Evolutionary conservation across 2,113 vertebrate genomes (phyloP).

Genomic region (Sus scrofa): T2T-Sscrofa CM000824.6:35922001-35922500

Average conservation of each 20-base stretch:
- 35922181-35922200: background rate
- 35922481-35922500: background rate
- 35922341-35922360: too few relatives aligned
- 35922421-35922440: background rate
- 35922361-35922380: too few relatives aligned
- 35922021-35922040: background rate
- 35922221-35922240: too few relatives aligned
- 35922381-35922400: too few relatives aligned
- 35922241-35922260: too few relatives aligned
- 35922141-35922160: conserved; percentile 1
- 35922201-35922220: background rate
- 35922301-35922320: too few relatives aligned
- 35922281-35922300: too few relatives aligned
- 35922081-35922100: conserved; percentile 21
- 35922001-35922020: background rate
- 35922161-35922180: background rate
- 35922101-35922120: background rate
- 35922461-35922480: background rate
- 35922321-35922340: too few relatives aligned
- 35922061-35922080: background rate
- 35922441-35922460: background rate
- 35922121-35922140: background rate
- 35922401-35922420: too few relatives aligned
- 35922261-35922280: too few relatives aligned
- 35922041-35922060: background rate